Percentiles rank a stretch among this genome's conserved stretches.
Conservation (phyloP, 2,888 invertebrate species). For the Tanytarsus gracilentus region DNA sequence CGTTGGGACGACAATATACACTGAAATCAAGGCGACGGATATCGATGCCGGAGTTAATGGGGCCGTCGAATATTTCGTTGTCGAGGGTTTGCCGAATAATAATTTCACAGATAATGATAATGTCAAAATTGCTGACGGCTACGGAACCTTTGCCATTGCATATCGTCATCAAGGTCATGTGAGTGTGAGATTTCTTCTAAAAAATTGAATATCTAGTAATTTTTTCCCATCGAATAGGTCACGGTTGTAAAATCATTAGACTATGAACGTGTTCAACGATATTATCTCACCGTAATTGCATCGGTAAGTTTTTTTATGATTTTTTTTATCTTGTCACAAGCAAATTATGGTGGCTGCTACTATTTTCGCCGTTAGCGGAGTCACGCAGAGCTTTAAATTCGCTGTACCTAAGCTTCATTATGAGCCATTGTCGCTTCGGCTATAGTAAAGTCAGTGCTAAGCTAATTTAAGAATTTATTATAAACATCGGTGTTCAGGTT, state of each 20-base stretch:
- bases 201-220: background rate
- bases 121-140: slow-evolving; percentile 58
- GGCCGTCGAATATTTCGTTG: slow-evolving; percentile 66
- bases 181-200: background rate
- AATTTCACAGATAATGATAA: background rate
- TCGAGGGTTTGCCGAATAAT: slow-evolving; percentile 52
- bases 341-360: background rate
- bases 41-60: slow-evolving; percentile 73
- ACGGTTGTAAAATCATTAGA: slow-evolving; percentile 69
- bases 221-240: slow-evolving; percentile 37
- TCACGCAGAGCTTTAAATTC: too few species aligned
- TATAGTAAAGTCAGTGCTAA: too few species aligned
- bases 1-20: slow-evolving; percentile 69
- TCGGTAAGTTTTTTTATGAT: slow-evolving; percentile 50
- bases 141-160: slow-evolving; percentile 65
- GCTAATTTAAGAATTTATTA: too few species aligned
- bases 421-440: too few species aligned
- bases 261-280: slow-evolving; percentile 69
- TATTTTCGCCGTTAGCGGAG: too few species aligned
- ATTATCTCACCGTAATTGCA: slow-evolving; percentile 71
- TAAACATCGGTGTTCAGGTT: too few species aligned
- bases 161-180: slow-evolving; percentile 69
- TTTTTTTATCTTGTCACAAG: background rate
- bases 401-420: too few species aligned
- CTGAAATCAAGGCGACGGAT: slow-evolving; percentile 61